These are phyloP conservation scores for Odontothrips loti DNA, from an alignment of 2,888 invertebrate species.

Conservation along the genomic window DNA sequence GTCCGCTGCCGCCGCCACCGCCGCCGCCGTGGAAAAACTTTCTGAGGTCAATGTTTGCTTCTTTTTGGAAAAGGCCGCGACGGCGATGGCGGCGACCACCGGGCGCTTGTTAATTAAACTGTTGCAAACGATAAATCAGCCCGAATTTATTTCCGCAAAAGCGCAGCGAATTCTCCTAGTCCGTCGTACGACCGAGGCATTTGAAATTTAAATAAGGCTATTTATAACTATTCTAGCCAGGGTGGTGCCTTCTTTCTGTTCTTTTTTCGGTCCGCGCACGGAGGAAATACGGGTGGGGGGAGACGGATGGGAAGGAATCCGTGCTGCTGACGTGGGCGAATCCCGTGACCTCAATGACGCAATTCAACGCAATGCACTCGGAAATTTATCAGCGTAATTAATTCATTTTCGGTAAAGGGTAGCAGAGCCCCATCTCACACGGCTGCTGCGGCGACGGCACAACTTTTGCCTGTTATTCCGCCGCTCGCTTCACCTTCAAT, in stretches of 20 bases:
- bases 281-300: no score
- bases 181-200: neutral
- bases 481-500: neutral
- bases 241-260: neutral
- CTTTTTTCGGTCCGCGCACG: neutral
- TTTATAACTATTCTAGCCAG: conserved; percentile 16
- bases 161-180: conserved; percentile 22
- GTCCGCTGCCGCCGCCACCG: neutral
- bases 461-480: neutral
- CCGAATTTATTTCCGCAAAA: conserved; percentile 16
- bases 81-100: no score
- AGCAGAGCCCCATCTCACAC: neutral
- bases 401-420: neutral
- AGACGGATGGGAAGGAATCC: no score
- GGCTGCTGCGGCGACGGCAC: neutral
- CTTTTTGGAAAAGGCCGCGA: conserved; percentile 14
- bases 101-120: conserved; percentile 20
- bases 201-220: conserved; percentile 25
- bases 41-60: conserved; percentile 7
- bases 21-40: neutral
- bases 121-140: neutral
- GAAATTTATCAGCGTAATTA: no score
- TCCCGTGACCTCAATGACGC: no score
- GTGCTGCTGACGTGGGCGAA: no score
- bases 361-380: no score